These are phyloP conservation scores for Drosophila koepferae DNA, from an alignment of 2,888 invertebrate genomes.

Conservation along the genomic window DNA sequence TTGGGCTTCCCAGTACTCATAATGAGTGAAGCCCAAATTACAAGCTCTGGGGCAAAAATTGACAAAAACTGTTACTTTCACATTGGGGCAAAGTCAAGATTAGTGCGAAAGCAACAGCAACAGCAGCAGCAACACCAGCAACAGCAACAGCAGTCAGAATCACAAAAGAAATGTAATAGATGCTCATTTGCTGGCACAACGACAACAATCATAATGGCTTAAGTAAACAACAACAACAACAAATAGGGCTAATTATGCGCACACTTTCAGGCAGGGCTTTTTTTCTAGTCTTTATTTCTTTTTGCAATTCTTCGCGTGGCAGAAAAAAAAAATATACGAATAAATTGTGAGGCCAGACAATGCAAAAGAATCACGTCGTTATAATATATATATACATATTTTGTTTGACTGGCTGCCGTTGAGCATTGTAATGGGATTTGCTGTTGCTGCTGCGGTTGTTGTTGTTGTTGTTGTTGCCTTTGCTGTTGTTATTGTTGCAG, in stretches of 20 bases:
- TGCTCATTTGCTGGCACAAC: constrained; percentile 71
- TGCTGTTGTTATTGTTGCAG: constrained; percentile 36
- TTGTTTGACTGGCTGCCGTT: constrained; percentile 36
- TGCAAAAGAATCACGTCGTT: constrained; percentile 72
- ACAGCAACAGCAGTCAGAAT: constrained; percentile 38
- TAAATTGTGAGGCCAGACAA: constrained; percentile 53
- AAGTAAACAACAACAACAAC: constrained; percentile 43
- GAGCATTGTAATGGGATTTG: constrained; percentile 43
- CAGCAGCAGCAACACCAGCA: constrained; percentile 37
- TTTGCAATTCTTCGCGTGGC: constrained; percentile 42
- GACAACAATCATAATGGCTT: constrained; percentile 40
- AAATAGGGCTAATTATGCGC: constrained; percentile 78
- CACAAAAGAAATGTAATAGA: constrained; percentile 74
- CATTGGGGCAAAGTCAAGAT: constrained; percentile 64
- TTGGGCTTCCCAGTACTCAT: not conserved
- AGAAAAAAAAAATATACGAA: constrained; percentile 25
- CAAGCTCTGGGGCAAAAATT: constrained; percentile 21
- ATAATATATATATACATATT: constrained; percentile 33
- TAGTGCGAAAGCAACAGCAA: constrained; percentile 50
- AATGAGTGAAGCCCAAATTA: constrained; percentile 32
- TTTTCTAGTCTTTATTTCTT: constrained; percentile 24
- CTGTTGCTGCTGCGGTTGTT: constrained; percentile 33
- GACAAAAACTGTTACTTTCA: constrained; percentile 72
- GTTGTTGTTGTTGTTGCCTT: constrained; percentile 26
- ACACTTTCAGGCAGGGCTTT: constrained; percentile 62